Evolutionary conservation across 2,113 vertebrate species (phyloP), one percentile per base, ranked within the genome.

Genomic region (Rhinolophus ferrumequinum): DNA sequence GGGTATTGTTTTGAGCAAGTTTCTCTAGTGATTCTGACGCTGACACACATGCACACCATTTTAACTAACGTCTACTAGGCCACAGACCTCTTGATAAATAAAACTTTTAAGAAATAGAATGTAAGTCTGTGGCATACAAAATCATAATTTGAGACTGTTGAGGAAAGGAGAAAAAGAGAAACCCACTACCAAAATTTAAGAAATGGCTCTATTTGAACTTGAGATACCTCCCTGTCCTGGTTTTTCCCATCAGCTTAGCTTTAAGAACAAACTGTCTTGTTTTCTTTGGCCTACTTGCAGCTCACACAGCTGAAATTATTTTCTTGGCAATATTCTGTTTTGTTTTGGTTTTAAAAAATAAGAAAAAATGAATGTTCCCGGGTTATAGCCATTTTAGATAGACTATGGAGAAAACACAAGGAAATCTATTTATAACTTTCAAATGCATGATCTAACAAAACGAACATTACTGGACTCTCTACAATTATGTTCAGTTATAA

Each of bases 271-370:
- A 83, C 93, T 97, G 96, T 97, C 97, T 44, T 98, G 77, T 98
- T 98, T 98, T 98, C 93, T 97, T 97, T 98, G 98, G 98, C 98
- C 95, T 95, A 72, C 69, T 84, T 90, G 93, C 11, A 95, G 83
- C 72, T 97, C 85, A 95, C 85, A 98, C 94, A 98, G 97, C 95
- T 98, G 95, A 98, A 98, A 96, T 94, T 88, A 96, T 93, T 98
- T 97, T 97, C 82, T 97, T 93, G 95, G 92, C 67, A 92, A 92
- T 94, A 93, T 75, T 89, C 26, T 95, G 56, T n/a, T 97, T 94
- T 91, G 58, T 0, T 80, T 85, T 88, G 5, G 1, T 77, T 96
- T 93, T 94, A 44, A 96, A 97, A 97, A 96, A 92, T 41, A 79
- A 95, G 41, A 82, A 93, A 97, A 96, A 93, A 94, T 54, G 72